Conservation (phyloP, 30 jellyfish, hydroid and myxozoan species). For the Sanderia malayensis region DNA sequence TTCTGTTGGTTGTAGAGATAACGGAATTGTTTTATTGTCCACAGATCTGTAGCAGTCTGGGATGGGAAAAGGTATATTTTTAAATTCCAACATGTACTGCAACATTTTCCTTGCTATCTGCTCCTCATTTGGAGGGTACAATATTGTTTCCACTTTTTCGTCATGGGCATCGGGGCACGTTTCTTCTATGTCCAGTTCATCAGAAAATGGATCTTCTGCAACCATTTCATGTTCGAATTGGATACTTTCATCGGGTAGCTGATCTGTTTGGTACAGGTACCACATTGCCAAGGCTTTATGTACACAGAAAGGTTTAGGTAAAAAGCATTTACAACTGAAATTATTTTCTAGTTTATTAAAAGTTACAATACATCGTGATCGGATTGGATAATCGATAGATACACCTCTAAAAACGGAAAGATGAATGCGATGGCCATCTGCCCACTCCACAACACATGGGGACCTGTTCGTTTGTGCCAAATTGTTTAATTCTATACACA, state of each 20-base stretch:
- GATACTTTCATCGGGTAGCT: too few relatives aligned
- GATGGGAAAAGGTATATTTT: background rate
- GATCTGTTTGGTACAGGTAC: background rate
- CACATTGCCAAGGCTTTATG: conserved; percentile 12
- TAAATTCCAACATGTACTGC: background rate
- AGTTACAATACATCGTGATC: background rate
- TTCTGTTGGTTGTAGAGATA: background rate
- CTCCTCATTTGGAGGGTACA: background rate
- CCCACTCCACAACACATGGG: background rate
- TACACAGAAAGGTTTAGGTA: background rate
- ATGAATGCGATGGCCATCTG: conserved; percentile 1
- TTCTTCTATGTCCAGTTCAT: background rate
- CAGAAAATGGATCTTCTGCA: background rate
- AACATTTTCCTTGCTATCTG: background rate
- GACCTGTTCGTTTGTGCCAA: background rate
- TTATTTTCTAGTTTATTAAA: background rate
- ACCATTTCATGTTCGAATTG: background rate
- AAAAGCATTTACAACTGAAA: conserved; percentile 9
- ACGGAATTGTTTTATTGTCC: background rate
- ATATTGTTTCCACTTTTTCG: background rate
- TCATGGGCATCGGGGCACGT: background rate
- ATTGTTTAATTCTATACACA: background rate
- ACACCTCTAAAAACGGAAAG: conserved; percentile 18
- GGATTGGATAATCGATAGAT: background rate
- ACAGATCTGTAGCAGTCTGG: background rate